These are phyloP conservation scores for Phalacrocorax brasilianus DNA, from an alignment of 2,113 vertebrate genomes.

Conservation along the genomic window DNA sequence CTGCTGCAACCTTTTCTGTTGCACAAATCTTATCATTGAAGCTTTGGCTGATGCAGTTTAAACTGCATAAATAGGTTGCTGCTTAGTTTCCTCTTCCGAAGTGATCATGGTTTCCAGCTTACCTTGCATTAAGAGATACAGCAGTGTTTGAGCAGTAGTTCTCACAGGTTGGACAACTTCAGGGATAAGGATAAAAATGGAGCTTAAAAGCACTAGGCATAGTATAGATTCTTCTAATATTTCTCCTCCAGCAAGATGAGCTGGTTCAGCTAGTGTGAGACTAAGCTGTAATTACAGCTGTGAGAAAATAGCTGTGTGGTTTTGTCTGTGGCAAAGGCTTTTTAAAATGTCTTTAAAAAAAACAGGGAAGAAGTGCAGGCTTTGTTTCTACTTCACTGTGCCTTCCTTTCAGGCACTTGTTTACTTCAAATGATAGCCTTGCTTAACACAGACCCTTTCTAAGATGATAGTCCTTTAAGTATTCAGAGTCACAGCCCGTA, in stretches of 20 bases:
- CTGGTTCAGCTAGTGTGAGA: neutral
- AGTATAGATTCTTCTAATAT: neutral
- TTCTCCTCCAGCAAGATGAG: neutral
- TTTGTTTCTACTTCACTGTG: conserved; percentile 8
- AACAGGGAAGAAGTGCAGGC: neutral
- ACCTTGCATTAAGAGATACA: neutral
- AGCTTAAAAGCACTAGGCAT: neutral
- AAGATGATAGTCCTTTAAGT: neutral
- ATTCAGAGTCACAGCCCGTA: neutral
- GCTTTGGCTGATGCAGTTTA: neutral
- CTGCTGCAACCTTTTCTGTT: neutral
- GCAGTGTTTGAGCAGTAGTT: neutral
- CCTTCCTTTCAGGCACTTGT: conserved; percentile 9
- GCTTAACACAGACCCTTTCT: neutral
- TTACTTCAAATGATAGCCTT: conserved; percentile 2
- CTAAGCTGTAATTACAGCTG: conserved; percentile 27
- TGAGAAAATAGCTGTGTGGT: conserved; percentile 55
- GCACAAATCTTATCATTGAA: neutral
- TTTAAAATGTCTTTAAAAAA: neutral
- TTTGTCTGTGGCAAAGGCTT: conserved; percentile 52
- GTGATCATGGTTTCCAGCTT: neutral
- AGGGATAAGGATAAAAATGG: neutral
- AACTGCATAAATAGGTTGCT: neutral
- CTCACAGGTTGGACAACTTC: neutral
- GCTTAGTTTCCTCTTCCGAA: neutral